phyloP scores from a whole-genome alignment of 2,113 vertebrate genomes.

The Myotis davidii region DNA sequence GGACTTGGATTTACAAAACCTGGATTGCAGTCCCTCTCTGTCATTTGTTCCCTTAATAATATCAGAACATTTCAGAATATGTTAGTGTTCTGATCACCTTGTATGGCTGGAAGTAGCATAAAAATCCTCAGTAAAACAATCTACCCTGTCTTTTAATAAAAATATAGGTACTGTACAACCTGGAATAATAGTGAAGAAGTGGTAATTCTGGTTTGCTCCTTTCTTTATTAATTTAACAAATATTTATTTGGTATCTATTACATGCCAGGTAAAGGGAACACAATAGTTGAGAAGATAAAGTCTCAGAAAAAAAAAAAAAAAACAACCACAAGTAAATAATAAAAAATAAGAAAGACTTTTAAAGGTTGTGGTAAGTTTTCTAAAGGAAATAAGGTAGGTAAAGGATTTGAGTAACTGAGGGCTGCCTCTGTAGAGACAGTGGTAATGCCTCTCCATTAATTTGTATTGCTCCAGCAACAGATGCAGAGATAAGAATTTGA shows the following conservation, averaged over 20 bases:
- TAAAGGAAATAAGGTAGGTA: not conserved
- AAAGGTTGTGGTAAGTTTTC: not conserved
- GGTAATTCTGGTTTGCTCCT: not conserved
- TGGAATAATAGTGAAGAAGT: not conserved
- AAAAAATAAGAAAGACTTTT: not conserved
- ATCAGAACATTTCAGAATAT: not conserved
- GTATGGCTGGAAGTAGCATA: not conserved
- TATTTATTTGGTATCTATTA: not conserved
- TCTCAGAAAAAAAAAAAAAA: not conserved
- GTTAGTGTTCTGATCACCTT: not conserved
- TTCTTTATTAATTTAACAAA: constrained; percentile 27
- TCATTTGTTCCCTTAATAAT: not conserved
- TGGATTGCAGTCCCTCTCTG: not conserved
- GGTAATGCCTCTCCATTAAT: not conserved
- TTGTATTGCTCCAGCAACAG: not conserved
- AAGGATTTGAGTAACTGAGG: not conserved
- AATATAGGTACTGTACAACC: not conserved
- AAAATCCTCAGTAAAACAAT: not conserved
- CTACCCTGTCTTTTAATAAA: not conserved
- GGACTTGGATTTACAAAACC: not conserved
- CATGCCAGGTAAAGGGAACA: not conserved
- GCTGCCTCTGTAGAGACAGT: not conserved
- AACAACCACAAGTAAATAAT: not conserved
- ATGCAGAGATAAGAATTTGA: not conserved
- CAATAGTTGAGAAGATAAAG: not conserved